Base-by-base conservation (phyloP, 2,888 invertebrate species). In the Nymphalis c-album region DNA sequence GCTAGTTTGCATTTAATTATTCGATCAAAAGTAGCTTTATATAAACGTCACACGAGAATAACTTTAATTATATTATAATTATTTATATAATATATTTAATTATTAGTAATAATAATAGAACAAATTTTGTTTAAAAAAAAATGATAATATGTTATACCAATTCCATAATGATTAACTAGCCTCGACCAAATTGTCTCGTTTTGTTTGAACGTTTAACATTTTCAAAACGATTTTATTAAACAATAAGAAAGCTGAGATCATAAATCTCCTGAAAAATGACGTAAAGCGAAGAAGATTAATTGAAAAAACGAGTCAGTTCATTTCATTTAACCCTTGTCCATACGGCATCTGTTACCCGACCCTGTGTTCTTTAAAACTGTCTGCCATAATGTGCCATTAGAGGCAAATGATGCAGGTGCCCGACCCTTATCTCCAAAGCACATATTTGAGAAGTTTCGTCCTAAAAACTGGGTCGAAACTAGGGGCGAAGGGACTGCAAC, bases 381-480 rank as follows among this genome's bases (percentile, higher is more conserved):
- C 81, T 84, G 83, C 85, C 84, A 81, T 88, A 88, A 90, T 89
- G 86, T 85, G 82, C 86, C 87, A 90, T 90, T 88, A 90, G 79
- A 71, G 64, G 59, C 51, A 66, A 65, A 70, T 83, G 85, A 88
- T 88, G 86, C 88, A 88, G 89, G 88, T 90, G 81, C 80, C 40
- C 79, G 83, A 89, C 90, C 89, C 89, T 86, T 86, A 86, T 89
- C 86, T 84, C 80, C 73, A 77, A 75, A 75, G 79, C 81, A 82
- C 83, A 85, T 87, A 86, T 87, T 87, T 87, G 86, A 79, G 77
- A 87, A 88, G 79, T 88, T 87, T 81, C 26, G 76, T 78, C 76
- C 78, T 76, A 84, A 85, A 86, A 85, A 85, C 78, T 81, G 79
- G 79, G 75, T 64, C 72, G 75, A 70, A 76, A 78, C 75, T 76